Evolutionary conservation across 2,888 invertebrate species (phyloP), one percentile per base, ranked within the genome.

Genomic region (Lagria hirta): DNA sequence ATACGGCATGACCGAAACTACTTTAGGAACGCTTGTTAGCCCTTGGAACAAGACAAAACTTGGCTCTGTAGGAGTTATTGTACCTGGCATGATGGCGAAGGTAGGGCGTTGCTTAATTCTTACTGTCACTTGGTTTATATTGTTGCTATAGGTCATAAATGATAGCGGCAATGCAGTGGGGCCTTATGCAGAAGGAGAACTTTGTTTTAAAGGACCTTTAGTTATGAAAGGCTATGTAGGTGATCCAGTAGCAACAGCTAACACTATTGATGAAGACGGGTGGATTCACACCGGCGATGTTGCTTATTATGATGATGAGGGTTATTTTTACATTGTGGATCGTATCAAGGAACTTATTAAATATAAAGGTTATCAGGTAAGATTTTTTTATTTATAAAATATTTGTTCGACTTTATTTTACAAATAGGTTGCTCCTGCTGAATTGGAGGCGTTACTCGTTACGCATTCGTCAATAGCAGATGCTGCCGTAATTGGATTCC

Each of bases 311-410:
- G 90, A 93, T 62, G 70, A 79, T 1, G 83, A 91, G 11, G 84
- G 83, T 1, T 84, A 78, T 68, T 88, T 91, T 71, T 92, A 79
- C 62, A 83, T 94, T 51, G 88, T 92, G 1, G 94, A 93, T 68
- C 75, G 94, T 48, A 74, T 93, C 14, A 95, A 95, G 68, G 93
- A 94, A 66, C 79, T 95, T 16, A 94, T 95, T 60, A 95, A 95
- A 69, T 92, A 90, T 65, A 93, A 93, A 69, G 92, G 85, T 21
- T 88, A 83, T 61, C 85, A 89, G 79, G 88, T 88, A 56, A 18
- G 11, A 7, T 4, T 6, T 3, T 10, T 13, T 10, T 27, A 5
- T 4, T 12, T 12, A 27, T 10, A 11, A 27, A 6, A 3, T 2
- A 16, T 37, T 28, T 26, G 8, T n/a, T 15, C 5, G 26, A 5